These are phyloP conservation scores for Drosophila eugracilis DNA, from an alignment of 1,140 invertebrate species.

Conservation along the genomic window DNA sequence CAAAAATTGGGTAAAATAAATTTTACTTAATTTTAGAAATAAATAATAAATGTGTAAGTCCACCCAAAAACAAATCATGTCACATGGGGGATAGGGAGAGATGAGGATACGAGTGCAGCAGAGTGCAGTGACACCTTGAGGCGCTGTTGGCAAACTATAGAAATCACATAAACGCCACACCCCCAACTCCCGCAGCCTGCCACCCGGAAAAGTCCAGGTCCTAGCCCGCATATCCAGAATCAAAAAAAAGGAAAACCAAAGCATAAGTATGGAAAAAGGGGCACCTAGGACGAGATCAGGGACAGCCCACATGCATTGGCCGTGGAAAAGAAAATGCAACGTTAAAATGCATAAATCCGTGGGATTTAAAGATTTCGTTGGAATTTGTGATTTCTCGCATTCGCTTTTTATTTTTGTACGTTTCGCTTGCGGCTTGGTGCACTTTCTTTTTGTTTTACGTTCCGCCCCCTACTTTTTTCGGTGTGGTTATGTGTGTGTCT, in stretches of 20 bases:
- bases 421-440: constrained; percentile 47
- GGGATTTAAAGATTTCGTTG: constrained; percentile 79
- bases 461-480: constrained; percentile 3
- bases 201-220: constrained; percentile 4
- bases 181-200: neutral
- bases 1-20: too few relatives aligned
- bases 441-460: constrained; percentile 60
- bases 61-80: constrained; percentile 12
- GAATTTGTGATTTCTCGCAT: constrained; percentile 81
- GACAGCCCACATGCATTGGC: constrained; percentile 48
- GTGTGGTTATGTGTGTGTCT: constrained; percentile 1
- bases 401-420: constrained; percentile 67
- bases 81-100: constrained; percentile 23
- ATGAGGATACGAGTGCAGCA: constrained; percentile 34
- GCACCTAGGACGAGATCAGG: constrained; percentile 24
- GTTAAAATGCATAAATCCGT: constrained; percentile 81
- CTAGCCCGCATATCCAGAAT: constrained; percentile 59
- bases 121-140: constrained; percentile 70
- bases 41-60: neutral
- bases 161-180: constrained; percentile 71
- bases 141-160: constrained; percentile 74
- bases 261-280: constrained; percentile 25
- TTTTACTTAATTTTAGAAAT: too few relatives aligned
- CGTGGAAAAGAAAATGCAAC: constrained; percentile 61
- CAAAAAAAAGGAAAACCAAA: constrained; percentile 33